phyloP scores from a whole-genome alignment of 2,797 vertebrate species.

The Leptatherina wallacei region DNA sequence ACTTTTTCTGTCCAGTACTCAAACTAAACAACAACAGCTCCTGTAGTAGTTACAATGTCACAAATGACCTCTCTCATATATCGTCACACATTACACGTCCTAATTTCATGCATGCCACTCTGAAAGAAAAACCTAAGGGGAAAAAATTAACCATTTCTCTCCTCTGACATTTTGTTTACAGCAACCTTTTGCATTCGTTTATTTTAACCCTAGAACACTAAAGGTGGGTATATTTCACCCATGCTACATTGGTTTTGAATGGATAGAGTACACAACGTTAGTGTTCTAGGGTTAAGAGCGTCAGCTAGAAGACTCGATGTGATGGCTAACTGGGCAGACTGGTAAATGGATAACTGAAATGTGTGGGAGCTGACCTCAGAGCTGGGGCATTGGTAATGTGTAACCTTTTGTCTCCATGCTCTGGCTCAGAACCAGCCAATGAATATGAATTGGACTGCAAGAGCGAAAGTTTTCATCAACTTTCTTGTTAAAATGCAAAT shows the following conservation, averaged over 20 bases:
- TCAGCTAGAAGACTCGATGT: conserved; percentile 21
- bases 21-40: conserved; percentile 26
- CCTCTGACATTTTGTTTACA: conserved; percentile 48
- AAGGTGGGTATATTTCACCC: no score
- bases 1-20: background rate
- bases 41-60: background rate
- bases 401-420: conserved; percentile 56
- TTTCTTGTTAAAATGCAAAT: conserved; percentile 28
- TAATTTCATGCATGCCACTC: conserved; percentile 23
- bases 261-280: no score
- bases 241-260: no score
- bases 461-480: conserved; percentile 34
- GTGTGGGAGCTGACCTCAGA: conserved; percentile 53
- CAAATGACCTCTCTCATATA: background rate
- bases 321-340: conserved; percentile 56
- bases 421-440: conserved; percentile 41
- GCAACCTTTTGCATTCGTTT: conserved; percentile 42
- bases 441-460: conserved; percentile 65
- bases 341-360: conserved; percentile 75
- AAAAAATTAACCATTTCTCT: conserved; percentile 30
- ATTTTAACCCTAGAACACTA: no score
- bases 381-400: conserved; percentile 61
- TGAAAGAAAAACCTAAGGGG: conserved; percentile 10
- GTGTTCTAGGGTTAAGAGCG: no score
- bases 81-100: conserved; percentile 17